Evolutionary conservation across 2,797 vertebrate species (phyloP).

Genomic region (Steatocranus sp.): DNA sequence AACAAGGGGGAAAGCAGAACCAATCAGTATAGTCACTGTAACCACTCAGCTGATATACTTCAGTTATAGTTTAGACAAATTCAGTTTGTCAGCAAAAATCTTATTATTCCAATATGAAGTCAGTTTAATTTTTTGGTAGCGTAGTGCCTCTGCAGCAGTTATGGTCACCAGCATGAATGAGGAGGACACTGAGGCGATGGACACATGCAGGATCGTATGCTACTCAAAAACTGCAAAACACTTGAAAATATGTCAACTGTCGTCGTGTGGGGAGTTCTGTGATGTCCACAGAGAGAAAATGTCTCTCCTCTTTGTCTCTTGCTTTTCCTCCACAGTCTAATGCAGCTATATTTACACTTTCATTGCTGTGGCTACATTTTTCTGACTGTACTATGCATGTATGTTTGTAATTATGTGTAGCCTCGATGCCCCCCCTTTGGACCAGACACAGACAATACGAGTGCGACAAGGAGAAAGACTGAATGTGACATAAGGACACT

Average conservation of each 20-base stretch:
- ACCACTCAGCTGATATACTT: neutral
- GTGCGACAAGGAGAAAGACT: neutral
- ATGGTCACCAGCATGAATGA: neutral
- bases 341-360: neutral
- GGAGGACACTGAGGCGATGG: neutral
- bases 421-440: neutral
- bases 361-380: neutral
- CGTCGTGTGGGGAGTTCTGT: neutral
- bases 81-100: neutral
- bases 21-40: neutral
- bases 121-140: accelerated
- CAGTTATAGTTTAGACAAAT: neutral
- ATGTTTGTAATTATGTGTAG: neutral
- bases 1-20: neutral
- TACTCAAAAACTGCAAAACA: neutral
- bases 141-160: neutral
- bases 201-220: accelerated
- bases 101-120: neutral
- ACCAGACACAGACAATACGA: neutral
- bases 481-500: too few relatives aligned
- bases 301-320: neutral
- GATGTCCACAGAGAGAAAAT: neutral
- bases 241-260: accelerated
- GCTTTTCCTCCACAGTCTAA: neutral
- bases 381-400: neutral